A percentile compares a stretch with the other conserved stretches of the same genome.
These are phyloP conservation scores for Corythaeola cristata DNA, from an alignment of 2,113 vertebrate genomes.

Conservation along the genomic window DNA sequence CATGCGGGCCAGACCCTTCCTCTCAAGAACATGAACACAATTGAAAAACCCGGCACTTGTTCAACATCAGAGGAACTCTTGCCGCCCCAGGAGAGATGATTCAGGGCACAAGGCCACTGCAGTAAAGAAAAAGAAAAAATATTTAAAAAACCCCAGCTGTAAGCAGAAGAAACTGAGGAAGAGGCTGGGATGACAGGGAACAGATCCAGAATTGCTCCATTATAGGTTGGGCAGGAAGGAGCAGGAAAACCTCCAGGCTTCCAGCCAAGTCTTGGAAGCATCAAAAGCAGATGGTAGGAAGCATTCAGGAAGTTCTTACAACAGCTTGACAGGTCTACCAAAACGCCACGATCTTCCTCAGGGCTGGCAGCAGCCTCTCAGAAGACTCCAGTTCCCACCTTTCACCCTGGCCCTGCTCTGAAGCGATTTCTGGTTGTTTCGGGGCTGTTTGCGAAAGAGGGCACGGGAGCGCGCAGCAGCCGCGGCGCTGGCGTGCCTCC, in stretches of 20 bases:
- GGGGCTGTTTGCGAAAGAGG: not conserved
- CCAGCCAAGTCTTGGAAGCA: conserved; percentile 78
- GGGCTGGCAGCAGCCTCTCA: conserved; percentile 67
- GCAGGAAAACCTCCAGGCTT: conserved; percentile 82
- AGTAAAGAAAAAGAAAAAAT: conserved; percentile 69
- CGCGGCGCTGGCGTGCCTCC: not conserved
- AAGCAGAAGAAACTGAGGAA: conserved; percentile 73
- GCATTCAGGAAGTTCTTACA: conserved; percentile 78
- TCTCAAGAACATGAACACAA: conserved; percentile 76
- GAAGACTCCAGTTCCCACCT: conserved; percentile 51
- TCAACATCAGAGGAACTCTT: conserved; percentile 77
- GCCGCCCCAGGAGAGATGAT: conserved; percentile 74
- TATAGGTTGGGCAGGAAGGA: conserved; percentile 79
- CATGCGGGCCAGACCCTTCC: conserved; percentile 79
- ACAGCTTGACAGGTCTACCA: conserved; percentile 72
- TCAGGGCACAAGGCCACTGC: conserved; percentile 76
- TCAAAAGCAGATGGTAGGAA: conserved; percentile 85
- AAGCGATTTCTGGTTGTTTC: conserved; percentile 13
- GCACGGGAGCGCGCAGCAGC: not conserved
- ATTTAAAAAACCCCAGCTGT: conserved; percentile 52
- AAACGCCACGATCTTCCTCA: conserved; percentile 62
- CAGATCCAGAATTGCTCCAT: conserved; percentile 73
- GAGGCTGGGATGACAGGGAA: conserved; percentile 77
- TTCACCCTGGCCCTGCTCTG: conserved; percentile 31
- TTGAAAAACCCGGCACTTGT: conserved; percentile 67